A percentile compares a stretch with the other conserved stretches of the same genome.
phyloP scores from a whole-genome alignment of 2,113 vertebrate species.

The Rhinichthys klamathensis region DNA sequence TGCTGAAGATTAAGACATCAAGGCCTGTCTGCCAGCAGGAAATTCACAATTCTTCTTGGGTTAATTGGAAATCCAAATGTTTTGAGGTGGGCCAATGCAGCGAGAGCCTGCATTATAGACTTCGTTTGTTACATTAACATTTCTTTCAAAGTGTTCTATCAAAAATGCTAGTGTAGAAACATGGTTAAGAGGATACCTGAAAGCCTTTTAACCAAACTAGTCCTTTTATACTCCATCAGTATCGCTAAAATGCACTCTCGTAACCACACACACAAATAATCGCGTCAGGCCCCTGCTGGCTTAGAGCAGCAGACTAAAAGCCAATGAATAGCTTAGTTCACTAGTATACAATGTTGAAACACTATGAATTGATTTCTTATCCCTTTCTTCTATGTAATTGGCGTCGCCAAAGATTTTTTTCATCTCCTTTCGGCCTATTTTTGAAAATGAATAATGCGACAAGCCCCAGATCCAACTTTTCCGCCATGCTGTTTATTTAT shows the following conservation, averaged over 20 bases:
- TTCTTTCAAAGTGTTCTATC: not conserved
- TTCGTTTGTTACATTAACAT: not conserved
- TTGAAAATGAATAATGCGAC: constrained; percentile 74
- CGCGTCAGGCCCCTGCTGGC: constrained; percentile 65
- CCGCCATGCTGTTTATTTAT: constrained; percentile 80
- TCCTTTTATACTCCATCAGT: not conserved
- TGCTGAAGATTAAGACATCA: constrained; percentile 96
- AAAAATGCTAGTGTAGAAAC: not conserved
- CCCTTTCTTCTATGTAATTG: constrained; percentile 68
- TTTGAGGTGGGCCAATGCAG: constrained; percentile 68
- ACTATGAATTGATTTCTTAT: constrained; percentile 71
- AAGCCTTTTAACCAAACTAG: not conserved
- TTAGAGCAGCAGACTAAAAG: constrained; percentile 62
- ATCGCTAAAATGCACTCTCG: not conserved
- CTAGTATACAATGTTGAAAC: constrained; percentile 69
- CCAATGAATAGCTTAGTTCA: constrained; percentile 69
- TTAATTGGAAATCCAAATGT: constrained; percentile 97
- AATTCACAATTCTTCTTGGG: constrained; percentile 92
- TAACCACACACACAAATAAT: constrained; percentile 54
- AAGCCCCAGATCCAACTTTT: constrained; percentile 77
- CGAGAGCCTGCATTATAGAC: not conserved
- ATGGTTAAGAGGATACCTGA: not conserved
- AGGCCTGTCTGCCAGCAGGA: constrained; percentile 84
- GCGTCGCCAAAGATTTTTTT: constrained; percentile 67
- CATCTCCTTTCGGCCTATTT: constrained; percentile 52